phyloP scores from a whole-genome alignment of 2,888 invertebrate genomes.

The Eilema caniola region DNA sequence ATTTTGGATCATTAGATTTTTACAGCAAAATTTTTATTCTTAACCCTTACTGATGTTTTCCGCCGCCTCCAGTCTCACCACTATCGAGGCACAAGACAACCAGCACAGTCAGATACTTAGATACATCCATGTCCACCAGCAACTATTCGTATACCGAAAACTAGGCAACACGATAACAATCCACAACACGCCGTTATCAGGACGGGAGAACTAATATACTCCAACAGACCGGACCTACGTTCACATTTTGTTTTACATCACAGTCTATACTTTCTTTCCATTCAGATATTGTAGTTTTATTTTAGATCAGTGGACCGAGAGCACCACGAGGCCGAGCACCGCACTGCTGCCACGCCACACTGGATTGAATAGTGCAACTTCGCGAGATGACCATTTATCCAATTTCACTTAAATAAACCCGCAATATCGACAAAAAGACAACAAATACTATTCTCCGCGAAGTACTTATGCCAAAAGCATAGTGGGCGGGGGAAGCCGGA shows the following conservation, averaged over 20 bases:
- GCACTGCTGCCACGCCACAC: slow-evolving; percentile 67
- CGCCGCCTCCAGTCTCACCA: slow-evolving; percentile 78
- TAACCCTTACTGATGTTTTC: slow-evolving; percentile 77
- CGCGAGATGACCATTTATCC: slow-evolving; percentile 85
- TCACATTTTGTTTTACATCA: slow-evolving; percentile 77
- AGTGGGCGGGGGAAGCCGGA: slow-evolving; percentile 38
- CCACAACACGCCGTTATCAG: slow-evolving; percentile 54
- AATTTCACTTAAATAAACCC: slow-evolving; percentile 86
- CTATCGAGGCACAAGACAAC: slow-evolving; percentile 68
- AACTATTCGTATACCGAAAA: slow-evolving; percentile 22
- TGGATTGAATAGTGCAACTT: slow-evolving; percentile 80
- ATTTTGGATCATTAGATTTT: not conserved
- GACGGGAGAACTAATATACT: slow-evolving; percentile 59
- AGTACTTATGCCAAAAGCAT: slow-evolving; percentile 61
- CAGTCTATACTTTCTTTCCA: slow-evolving; percentile 65
- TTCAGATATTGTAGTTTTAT: slow-evolving; percentile 66
- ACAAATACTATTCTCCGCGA: slow-evolving; percentile 68
- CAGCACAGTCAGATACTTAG: slow-evolving; percentile 70
- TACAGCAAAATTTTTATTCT: not conserved
- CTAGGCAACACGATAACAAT: slow-evolving; percentile 51
- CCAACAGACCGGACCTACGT: slow-evolving; percentile 54
- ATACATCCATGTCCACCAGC: slow-evolving; percentile 65
- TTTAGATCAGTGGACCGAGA: slow-evolving; percentile 60
- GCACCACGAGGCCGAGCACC: slow-evolving; percentile 62
- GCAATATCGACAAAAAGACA: slow-evolving; percentile 84